Evolutionary conservation across 2,888 invertebrate genomes (phyloP).

Genomic region (Drosophila fungiperda): DNA sequence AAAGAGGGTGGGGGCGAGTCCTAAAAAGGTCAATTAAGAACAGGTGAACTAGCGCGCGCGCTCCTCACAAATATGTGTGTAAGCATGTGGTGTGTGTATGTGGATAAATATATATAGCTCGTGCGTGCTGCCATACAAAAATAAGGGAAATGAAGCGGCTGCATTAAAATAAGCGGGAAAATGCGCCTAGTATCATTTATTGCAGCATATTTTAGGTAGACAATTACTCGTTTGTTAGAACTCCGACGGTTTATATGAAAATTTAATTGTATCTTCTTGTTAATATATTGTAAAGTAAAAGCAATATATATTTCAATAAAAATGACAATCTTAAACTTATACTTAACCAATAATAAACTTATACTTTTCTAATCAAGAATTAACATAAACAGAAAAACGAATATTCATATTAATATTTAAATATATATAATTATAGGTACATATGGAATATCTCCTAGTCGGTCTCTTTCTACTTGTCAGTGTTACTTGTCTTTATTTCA

Average conservation of each 20-base stretch:
- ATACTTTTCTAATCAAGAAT: neutral
- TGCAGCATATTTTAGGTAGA: slow-evolving; percentile 7
- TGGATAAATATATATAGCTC: slow-evolving; percentile 16
- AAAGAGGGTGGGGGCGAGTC: slow-evolving; percentile 34
- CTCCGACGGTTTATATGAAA: neutral
- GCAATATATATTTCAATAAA: neutral
- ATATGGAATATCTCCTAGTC: neutral
- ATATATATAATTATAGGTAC: too few relatives aligned
- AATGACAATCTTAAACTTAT: neutral
- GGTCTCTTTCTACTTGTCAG: neutral
- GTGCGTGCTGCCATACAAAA: slow-evolving; percentile 18
- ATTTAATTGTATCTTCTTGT: neutral
- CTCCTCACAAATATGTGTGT: slow-evolving; percentile 11
- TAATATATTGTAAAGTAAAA: neutral
- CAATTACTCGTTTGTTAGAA: neutral
- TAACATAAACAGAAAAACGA: neutral
- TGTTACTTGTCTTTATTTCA: neutral
- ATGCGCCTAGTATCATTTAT: slow-evolving; percentile 4
- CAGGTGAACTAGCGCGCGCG: slow-evolving; percentile 68
- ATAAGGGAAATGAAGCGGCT: slow-evolving; percentile 13
- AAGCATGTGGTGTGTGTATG: neutral
- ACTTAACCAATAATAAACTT: neutral
- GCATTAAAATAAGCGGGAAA: slow-evolving; percentile 63
- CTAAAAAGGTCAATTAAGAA: slow-evolving; percentile 78
- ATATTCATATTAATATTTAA: neutral